phyloP scores from a whole-genome alignment of 2,113 vertebrate genomes.

The Jaculus jaculus region DNA sequence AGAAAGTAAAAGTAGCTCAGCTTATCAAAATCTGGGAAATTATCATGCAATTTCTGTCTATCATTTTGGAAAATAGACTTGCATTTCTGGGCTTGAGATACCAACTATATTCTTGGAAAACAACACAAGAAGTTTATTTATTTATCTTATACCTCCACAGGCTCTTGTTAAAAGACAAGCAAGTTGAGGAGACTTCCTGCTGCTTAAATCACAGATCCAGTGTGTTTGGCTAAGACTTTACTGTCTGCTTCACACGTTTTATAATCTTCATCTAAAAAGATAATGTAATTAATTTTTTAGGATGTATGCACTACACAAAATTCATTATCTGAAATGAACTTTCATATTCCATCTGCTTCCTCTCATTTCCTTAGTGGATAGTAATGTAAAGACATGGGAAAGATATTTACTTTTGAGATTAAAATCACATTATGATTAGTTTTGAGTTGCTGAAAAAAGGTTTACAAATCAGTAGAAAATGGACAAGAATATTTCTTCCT shows the following conservation, averaged over 20 bases:
- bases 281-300: slow-evolving; percentile 31
- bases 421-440: slow-evolving; percentile 50
- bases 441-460: slow-evolving; percentile 65
- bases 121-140: not conserved
- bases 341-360: slow-evolving; percentile 63
- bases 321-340: slow-evolving; percentile 69
- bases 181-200: not conserved
- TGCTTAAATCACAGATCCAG: not conserved
- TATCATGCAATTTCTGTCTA: not conserved
- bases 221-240: not conserved
- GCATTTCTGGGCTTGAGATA: not conserved
- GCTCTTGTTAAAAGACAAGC: slow-evolving; percentile 31
- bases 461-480: slow-evolving; percentile 63
- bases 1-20: slow-evolving; percentile 21
- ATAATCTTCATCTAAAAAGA: not conserved
- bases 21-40: not conserved
- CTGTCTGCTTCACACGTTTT: not conserved
- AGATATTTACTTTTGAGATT: slow-evolving; percentile 11
- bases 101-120: not conserved
- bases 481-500: slow-evolving; percentile 20
- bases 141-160: not conserved
- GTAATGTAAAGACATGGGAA: slow-evolving; percentile 51
- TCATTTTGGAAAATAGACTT: not conserved
- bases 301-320: slow-evolving; percentile 63
- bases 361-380: slow-evolving; percentile 35